Base-by-base conservation (phyloP, 92 coral and sea anemone species). In the Paragorgia papillata region DNA sequence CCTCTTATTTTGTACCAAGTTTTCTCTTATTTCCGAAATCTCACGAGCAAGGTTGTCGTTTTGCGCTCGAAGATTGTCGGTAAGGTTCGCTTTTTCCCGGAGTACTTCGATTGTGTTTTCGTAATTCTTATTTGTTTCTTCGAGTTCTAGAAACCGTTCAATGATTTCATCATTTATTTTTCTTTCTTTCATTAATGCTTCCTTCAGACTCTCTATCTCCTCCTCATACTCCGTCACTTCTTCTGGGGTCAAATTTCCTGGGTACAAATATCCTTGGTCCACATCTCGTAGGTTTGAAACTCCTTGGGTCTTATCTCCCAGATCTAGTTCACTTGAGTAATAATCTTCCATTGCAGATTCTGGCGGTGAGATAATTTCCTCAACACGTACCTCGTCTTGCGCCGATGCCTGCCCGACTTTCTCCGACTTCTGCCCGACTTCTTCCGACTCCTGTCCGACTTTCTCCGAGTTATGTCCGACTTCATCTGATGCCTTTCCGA, bases 261-360 rank as follows among this genome's bases (percentile, higher is more conserved):
- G 32, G n/a, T 44, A 20, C 3, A 44, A 32, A 28, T 60, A 12
- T 28, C 3, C 37, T 26, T 9, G 66, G 66, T 2, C 4, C 33
- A 60, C 2, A 64, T 64, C 71, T 64, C 53, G 51, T 33, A 37
- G 53, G 44, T 44, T 40, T 29, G 32, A 9, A 64, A 35, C 71
- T 37, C 71, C 51, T 18, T 43, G 33, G 55, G 10, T 64, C 53
- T 2, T 3, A 64, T 64, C 49, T 40, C 53, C 71, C 21, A 32
- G 71, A 19, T 41, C 62, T 22, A 31, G 62, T 56, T 3, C 30
- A 15, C 33, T 56, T 22, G 30, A n/a, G n/a, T n/a, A n/a, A n/a
- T n/a, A n/a, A n/a, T n/a, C n/a, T n/a, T n/a, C n/a, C n/a, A n/a
- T n/a, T n/a, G n/a, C n/a, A n/a, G n/a, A 56, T 22, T 3, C 30